Evolutionary conservation across 2,113 vertebrate genomes (phyloP), one percentile per base, ranked within the genome.

Genomic region (Motacilla alba): DNA sequence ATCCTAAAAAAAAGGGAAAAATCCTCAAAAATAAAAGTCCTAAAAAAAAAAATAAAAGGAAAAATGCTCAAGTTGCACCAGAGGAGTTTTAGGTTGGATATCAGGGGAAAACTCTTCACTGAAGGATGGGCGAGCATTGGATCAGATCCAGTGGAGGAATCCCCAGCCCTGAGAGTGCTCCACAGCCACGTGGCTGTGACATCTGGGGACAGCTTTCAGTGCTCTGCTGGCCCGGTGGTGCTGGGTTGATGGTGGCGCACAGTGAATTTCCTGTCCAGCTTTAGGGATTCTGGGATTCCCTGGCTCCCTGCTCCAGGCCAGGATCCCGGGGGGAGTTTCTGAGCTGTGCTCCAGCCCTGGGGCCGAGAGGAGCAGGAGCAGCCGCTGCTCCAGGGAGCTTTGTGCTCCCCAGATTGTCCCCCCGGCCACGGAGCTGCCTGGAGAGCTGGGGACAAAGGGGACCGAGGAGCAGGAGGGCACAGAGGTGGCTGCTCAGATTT

Each of bases 51-150:
- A n/a, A n/a, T n/a, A n/a, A n/a, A n/a, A n/a, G n/a, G n/a, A 22
- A 11, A 11, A 46, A 31, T 9, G 9, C 49, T 47, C 23, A 21
- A 2, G 39, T 4, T 18, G 28, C 0, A 0, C 22, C 49, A 7
- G 50, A 44, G 28, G 14, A 28, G 23, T 23, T 47, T 56, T 33
- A 39, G 50, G 19, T n/a, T 55, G 59, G 50, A 4, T n/a, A 10
- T 28, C 30, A 33, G 41, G 23, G 49, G 3, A 17, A 21, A 43
- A 27, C 22, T 7, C 17, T n/a, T n/a, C 14, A 0, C 22, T 18
- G 17, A 31, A 46, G 68, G 33, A 8, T 44, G 33, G 33, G 7
- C 22, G 11, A 26, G 49, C 11, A 1, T 18, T 7, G 49, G 68
- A 7, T 33, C 11, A 46, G 33, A 11, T 10, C 33, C 21, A 13